Conservation (phyloP, 2,113 vertebrate species). For the Sprattus sprattus region DNA sequence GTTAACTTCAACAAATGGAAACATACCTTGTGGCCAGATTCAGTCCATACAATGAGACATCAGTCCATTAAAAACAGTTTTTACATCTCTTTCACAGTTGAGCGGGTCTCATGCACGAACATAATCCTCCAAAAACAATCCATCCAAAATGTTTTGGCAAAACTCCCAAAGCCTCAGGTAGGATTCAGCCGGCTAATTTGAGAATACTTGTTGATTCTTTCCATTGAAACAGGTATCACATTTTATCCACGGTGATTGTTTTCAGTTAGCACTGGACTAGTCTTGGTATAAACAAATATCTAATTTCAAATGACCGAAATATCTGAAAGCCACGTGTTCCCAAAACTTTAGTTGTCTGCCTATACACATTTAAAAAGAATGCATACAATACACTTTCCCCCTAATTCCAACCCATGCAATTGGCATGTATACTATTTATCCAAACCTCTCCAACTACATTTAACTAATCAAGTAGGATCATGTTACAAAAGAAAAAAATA, state of each 20-base stretch:
- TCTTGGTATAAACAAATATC: background rate
- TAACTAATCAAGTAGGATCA: background rate
- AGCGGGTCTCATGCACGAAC: background rate
- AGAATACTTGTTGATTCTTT: background rate
- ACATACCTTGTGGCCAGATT: background rate
- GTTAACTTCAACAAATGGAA: background rate
- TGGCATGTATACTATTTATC: background rate
- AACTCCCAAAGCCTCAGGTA: background rate
- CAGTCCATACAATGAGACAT: background rate
- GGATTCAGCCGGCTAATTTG: background rate
- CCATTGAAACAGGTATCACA: background rate
- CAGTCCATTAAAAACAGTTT: background rate
- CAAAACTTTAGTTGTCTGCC: background rate
- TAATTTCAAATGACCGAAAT: background rate
- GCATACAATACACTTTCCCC: background rate
- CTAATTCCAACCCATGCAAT: background rate
- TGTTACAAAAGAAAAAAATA: background rate
- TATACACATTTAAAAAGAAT: background rate
- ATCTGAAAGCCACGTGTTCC: background rate
- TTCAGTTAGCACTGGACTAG: background rate
- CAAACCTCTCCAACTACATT: background rate
- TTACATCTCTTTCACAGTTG: background rate
- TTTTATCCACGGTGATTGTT: background rate
- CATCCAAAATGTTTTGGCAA: constrained; percentile 1
- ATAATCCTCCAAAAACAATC: constrained; percentile 10